phyloP scores from a whole-genome alignment of 2,797 vertebrate species.

The Tauraco hartlaubi region DNA sequence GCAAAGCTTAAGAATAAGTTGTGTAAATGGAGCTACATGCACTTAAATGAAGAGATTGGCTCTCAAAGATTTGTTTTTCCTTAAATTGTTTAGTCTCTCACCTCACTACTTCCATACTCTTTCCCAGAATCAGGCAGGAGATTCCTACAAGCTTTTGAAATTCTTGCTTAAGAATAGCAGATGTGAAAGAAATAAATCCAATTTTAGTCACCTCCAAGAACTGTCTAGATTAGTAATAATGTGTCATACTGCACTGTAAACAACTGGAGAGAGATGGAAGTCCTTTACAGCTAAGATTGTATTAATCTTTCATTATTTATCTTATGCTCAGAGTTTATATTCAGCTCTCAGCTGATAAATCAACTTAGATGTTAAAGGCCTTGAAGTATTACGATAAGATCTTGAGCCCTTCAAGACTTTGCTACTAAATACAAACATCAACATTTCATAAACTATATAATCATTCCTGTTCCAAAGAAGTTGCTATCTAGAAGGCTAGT shows the following conservation, averaged over 20 bases:
- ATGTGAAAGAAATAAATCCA: background rate
- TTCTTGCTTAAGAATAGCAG: background rate
- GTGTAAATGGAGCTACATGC: background rate
- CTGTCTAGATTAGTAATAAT: background rate
- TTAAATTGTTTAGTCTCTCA: conserved; percentile 40
- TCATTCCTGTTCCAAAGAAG: background rate
- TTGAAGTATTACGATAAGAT: background rate
- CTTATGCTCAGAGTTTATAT: background rate
- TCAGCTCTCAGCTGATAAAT: background rate
- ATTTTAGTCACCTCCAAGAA: background rate
- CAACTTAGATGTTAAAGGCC: background rate
- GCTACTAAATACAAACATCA: background rate
- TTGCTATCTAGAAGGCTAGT: background rate
- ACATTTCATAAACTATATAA: background rate
- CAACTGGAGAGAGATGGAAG: background rate
- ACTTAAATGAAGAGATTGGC: background rate
- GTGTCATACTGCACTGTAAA: background rate
- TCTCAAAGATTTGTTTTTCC: background rate
- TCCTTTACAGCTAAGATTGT: background rate
- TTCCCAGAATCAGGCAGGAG: conserved; percentile 26
- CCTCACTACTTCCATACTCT: background rate
- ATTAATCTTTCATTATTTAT: background rate
- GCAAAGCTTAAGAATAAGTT: background rate
- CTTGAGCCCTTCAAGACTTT: background rate
- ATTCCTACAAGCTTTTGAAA: background rate